Conservation (phyloP, 2,888 invertebrate species). For the Baronia brevicornis region DNA sequence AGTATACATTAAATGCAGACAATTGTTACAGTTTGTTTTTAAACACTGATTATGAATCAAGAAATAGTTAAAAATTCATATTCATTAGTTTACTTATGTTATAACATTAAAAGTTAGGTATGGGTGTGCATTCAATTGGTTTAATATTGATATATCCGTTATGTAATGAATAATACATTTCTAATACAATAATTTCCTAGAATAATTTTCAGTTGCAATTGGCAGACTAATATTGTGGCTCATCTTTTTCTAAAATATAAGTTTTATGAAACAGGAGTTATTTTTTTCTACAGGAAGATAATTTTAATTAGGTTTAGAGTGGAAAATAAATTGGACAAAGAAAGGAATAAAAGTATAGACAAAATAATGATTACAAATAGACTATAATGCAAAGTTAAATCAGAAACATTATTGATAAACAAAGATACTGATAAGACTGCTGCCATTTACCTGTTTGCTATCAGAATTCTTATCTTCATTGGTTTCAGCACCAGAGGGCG, state of each 20-base stretch:
- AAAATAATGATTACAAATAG: too few relatives aligned
- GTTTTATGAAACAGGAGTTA: too few relatives aligned
- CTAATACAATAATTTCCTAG: constrained; percentile 1
- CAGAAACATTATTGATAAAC: too few relatives aligned
- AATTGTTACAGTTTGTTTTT: constrained; percentile 7
- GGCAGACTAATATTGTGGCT: constrained; percentile 4
- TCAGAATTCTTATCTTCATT: constrained; percentile 63
- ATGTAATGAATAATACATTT: constrained; percentile 6
- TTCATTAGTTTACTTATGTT: constrained; percentile 5
- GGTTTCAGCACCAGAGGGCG: constrained; percentile 65
- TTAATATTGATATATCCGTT: constrained; percentile 1
- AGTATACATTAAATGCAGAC: constrained; percentile 9
- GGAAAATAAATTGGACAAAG: too few relatives aligned
- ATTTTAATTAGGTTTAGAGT: too few relatives aligned
- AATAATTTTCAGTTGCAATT: constrained; percentile 1
- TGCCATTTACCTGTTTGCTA: constrained; percentile 70
- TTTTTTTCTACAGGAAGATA: too few relatives aligned
- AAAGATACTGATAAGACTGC: constrained; percentile 22
- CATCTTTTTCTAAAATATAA: too few relatives aligned
- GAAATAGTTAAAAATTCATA: constrained; percentile 6
- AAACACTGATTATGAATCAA: constrained; percentile 3
- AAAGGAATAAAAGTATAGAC: too few relatives aligned
- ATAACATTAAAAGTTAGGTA: neutral
- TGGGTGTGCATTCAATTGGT: neutral
- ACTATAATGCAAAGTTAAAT: too few relatives aligned